Evolutionary conservation across 2,888 invertebrate genomes (phyloP), one percentile per base, ranked within the genome.

Genomic region (Ptilodon capucinus): DNA sequence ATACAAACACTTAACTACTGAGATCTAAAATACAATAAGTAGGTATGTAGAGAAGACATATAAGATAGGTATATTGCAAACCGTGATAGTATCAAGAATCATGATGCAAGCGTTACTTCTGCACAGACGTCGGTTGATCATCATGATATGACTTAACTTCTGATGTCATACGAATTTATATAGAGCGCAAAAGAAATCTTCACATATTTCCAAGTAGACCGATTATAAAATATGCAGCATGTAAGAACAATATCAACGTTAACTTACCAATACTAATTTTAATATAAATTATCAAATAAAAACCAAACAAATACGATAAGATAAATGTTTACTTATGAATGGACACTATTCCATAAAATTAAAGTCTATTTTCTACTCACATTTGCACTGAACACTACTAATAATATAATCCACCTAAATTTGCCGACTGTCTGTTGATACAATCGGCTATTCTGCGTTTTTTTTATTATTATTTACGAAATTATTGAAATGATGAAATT

Each of bases 111-210:
- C 14, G 38, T 38, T 40, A 38, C 16, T n/a, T 23, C 46, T 34
- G 16, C 13, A 34, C 40, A 41, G 46, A 35, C 53, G 56, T 58
- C 46, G 42, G 35, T 42, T 54, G 42, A 54, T 38, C 38, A 64
- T 46, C 45, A 42, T 48, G 57, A 65, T 62, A 74, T 81, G 79
- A 84, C 73, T 82, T n/a, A 83, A 81, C 51, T 52, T 51, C 76
- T 84, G 80, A 84, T 83, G 82, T 84, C 83, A 84, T 76, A 52
- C 39, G 25, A 51, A 41, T 44, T 49, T 57, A 46, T 42, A 51
- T 18, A 13, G 4, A 18, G 57, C 57, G 54, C 50, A 55, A 56
- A n/a, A n/a, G n/a, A n/a, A n/a, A n/a, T n/a, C n/a, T n/a, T n/a
- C n/a, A n/a, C n/a, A n/a, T n/a, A n/a, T n/a, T n/a, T n/a, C n/a